Percentiles rank a stretch among this genome's conserved stretches.
These are phyloP conservation scores for Saimiri boliviensis DNA, from an alignment of 2,113 vertebrate species.

Conservation along the genomic window DNA sequence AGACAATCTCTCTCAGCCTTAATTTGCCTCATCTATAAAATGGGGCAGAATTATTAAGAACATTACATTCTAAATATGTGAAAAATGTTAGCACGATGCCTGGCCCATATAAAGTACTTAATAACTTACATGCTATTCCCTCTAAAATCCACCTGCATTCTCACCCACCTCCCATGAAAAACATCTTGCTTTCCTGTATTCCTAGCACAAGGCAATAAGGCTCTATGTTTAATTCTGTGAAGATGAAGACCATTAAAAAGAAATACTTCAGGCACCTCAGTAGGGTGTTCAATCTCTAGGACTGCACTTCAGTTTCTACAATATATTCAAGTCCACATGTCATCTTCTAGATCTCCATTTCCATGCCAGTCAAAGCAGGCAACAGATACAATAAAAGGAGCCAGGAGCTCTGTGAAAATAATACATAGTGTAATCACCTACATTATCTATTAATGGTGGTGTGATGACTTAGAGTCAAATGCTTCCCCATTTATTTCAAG, in stretches of 20 bases:
- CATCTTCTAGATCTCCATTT: not conserved
- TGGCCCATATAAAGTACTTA: not conserved
- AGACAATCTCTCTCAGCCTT: not conserved
- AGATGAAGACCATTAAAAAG: not conserved
- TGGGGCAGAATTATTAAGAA: not conserved
- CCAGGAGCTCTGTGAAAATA: not conserved
- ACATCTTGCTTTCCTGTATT: not conserved
- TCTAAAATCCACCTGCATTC: not conserved
- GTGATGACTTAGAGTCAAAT: not conserved
- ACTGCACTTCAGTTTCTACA: not conserved
- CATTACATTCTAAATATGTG: not conserved
- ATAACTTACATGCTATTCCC: not conserved
- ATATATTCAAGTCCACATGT: accelerated
- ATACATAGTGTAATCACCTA: not conserved
- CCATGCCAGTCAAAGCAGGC: not conserved
- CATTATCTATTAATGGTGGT: not conserved
- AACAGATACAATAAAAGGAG: not conserved
- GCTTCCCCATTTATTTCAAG: not conserved
- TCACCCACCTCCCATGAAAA: accelerated
- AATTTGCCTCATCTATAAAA: not conserved
- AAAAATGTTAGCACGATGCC: not conserved
- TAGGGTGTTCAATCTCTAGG: not conserved
- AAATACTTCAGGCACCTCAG: accelerated
- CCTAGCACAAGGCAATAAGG: not conserved
- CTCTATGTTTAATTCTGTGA: not conserved